Evolutionary conservation across 2,797 vertebrate genomes (phyloP).

Genomic region (Pempheris klunzingeri): DNA sequence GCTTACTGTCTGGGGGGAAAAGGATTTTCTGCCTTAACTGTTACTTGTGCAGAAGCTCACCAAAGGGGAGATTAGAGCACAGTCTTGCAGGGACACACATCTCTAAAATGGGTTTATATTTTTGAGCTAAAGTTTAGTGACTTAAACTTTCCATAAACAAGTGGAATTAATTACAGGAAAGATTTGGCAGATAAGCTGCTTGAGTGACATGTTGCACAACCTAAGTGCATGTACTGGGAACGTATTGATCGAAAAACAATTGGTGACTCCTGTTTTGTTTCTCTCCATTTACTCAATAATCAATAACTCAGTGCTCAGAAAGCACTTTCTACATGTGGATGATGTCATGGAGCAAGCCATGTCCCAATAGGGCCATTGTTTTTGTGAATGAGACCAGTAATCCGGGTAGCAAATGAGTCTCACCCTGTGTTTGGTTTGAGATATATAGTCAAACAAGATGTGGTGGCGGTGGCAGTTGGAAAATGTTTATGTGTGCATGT

Average conservation of each 20-base stretch:
- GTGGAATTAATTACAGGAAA: neutral
- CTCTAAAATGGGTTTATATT: conserved; percentile 22
- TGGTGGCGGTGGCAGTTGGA: conserved; percentile 14
- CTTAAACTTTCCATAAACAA: neutral
- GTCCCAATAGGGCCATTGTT: conserved; percentile 60
- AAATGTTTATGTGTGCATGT: conserved; percentile 19
- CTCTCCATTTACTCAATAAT: conserved; percentile 53
- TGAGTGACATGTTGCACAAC: conserved; percentile 44
- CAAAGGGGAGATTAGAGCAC: conserved; percentile 41
- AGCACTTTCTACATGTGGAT: conserved; percentile 53
- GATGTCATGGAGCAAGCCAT: conserved; percentile 50
- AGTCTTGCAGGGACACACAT: conserved; percentile 12
- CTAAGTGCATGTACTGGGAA: conserved; percentile 12
- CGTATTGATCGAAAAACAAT: conserved; percentile 49
- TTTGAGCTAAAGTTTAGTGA: neutral
- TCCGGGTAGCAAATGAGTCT: conserved; percentile 19
- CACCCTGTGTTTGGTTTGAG: conserved; percentile 30
- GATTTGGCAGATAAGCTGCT: conserved; percentile 29
- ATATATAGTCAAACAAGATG: conserved; percentile 45
- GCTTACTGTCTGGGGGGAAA: conserved; percentile 39
- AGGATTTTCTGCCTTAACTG: conserved; percentile 64
- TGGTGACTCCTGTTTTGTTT: conserved; percentile 47
- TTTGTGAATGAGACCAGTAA: conserved; percentile 60
- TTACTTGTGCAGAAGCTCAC: conserved; percentile 45
- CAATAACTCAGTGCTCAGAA: conserved; percentile 44